Base-by-base conservation (phyloP, 2,113 vertebrate genomes). In the Oncorhynchus kisutch region DNA sequence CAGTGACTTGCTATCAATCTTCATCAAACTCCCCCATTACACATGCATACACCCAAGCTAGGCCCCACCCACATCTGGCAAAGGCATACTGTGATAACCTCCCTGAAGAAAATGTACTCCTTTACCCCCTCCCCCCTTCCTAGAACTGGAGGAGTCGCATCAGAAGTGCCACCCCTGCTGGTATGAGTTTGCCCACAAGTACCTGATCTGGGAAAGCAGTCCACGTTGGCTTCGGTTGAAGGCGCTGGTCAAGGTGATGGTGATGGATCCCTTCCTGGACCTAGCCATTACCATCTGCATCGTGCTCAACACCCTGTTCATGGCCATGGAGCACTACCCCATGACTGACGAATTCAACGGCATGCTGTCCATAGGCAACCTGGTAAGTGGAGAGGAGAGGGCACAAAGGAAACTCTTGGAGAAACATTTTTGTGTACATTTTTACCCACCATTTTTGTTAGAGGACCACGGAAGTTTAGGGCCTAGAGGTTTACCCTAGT, bases 221-320 rank as follows among this genome's bases (percentile, higher is more conserved):
- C 94, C 97, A 0, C 39, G 87, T 65, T 99, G 98, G 98, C 88
- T 97, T 84, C 84, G 88, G 84, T 68, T 99, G 81, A 99, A 99
- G 92, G 88, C 94, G 84, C 91, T 88, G 75, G 94, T 98, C 85
- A 98, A 95, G 85, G 86, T 95, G 2, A 94, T 98, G 92, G 96
- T 99, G 82, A 99, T 97, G 95, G 98, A 99, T 86, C 98, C 98
- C 0, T 99, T 99, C 57, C 93, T 97, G 0, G 97, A 99, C 92
- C 93, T 99, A 75, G 88, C 96, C 65, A 99, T 99, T 92, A 99
- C 98, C 34, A 92, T 99, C 74, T 99, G 97, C 91, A 99, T 99
- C 24, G 96, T 99, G 65, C 93, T 99, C 86, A 99, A 99, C 93
- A 99, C 97, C 0, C 94, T 99, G 39, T 99, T 99, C 92, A 99